Base-by-base conservation (phyloP, 2,797 vertebrate species). In the Phrynocephalus vlangalii region DNA sequence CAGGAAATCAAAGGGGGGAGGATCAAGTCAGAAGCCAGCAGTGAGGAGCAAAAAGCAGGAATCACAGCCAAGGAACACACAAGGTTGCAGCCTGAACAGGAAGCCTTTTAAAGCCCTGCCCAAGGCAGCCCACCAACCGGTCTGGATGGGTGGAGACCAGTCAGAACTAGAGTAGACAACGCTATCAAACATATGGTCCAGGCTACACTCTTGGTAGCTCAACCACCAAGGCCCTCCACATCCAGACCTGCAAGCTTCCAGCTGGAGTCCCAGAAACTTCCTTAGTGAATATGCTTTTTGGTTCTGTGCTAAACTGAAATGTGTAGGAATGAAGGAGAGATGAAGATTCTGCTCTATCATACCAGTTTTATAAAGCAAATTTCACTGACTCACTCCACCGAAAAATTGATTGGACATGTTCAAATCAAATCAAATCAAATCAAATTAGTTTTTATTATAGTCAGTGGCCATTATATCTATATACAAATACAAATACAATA, bases 91-190 rank as follows among this genome's bases (percentile, higher is more conserved):
- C 28, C 82, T 48, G 71, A 50, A 52, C 82, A 83, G 44, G 44
- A 71, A 83, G 26, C 60, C 66, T 71, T 83, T 71, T 71, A 83
- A 71, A 83, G 44, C 10, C 67, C 82, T 83, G 28, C 67, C 82
- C 67, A 83, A 68, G 67, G 71, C 22, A 3, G n/a, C 28, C 16
- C 28, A 20, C 10, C 50, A 68, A n/a, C 68, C 48, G 71, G 38
- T 66, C 67, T 83, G 44, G 44, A 15, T 52, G 67, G 28, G 67
- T 38, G 71, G 18, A 15, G 68, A 9, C 38, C 81, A 83, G 26
- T 83, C 68, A 52, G 44, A 71, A 18, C 67, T 28, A 44, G 18
- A 67, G 48, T n/a, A 78, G 13, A 52, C 18, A 28, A 28, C 11
- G 13, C 76, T 78, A 48, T 26, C 76, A 50, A 38, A 26, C 63